Percentiles rank a stretch among this genome's conserved stretches.
These are phyloP conservation scores for Zygogramma bicolorata DNA, from an alignment of 2,888 invertebrate genomes.

Conservation along the genomic window DNA sequence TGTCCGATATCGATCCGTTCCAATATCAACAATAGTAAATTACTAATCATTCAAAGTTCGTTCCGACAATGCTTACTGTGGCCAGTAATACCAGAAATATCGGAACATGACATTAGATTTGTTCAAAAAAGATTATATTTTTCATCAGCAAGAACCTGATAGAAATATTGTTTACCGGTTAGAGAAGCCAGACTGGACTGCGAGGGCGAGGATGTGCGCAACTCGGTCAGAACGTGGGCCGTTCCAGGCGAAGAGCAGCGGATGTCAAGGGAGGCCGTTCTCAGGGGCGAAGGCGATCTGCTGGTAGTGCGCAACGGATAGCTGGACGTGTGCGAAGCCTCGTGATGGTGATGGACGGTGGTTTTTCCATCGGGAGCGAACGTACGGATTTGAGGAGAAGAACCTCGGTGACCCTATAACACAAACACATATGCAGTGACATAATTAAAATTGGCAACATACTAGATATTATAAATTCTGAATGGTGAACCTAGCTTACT, in stretches of 20 bases:
- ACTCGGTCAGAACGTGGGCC: conserved; percentile 60
- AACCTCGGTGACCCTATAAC: conserved; percentile 80
- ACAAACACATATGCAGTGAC: background rate
- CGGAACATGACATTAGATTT: too few relatives aligned
- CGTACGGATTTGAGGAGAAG: conserved; percentile 86
- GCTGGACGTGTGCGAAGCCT: conserved; percentile 62
- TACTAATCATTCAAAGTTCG: too few relatives aligned
- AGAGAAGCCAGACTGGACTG: conserved; percentile 80
- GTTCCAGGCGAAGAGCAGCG: conserved; percentile 73
- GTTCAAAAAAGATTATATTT: too few relatives aligned
- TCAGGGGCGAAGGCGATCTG: conserved; percentile 82
- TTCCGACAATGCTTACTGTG: too few relatives aligned
- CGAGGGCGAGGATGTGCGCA: conserved; percentile 75
- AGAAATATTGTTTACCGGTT: too few relatives aligned
- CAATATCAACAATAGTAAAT: too few relatives aligned
- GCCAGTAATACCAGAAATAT: too few relatives aligned
- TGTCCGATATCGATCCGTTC: too few relatives aligned
- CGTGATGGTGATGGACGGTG: conserved; percentile 64
- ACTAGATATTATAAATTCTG: too few relatives aligned
- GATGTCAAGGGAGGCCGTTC: conserved; percentile 83
- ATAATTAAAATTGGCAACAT: too few relatives aligned
- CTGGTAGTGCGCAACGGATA: conserved; percentile 69
- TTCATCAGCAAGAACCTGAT: too few relatives aligned
- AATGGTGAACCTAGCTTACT: too few relatives aligned
- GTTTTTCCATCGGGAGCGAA: conserved; percentile 84